Base-by-base conservation (phyloP, 2,888 invertebrate genomes). In the Oligia latruncula region DNA sequence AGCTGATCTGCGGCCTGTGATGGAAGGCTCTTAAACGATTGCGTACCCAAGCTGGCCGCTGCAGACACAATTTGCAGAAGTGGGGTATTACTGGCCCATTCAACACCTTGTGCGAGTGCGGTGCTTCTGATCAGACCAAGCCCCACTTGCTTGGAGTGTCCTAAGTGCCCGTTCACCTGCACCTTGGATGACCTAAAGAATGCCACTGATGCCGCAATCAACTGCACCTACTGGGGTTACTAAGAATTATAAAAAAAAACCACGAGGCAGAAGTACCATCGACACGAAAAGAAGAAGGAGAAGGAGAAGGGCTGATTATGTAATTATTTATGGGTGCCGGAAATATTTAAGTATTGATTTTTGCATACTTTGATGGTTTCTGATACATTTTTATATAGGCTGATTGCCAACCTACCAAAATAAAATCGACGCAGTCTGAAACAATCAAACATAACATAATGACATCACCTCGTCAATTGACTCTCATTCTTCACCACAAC, bases 381-480 rank as follows among this genome's bases (percentile, higher is more conserved):
- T 15, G 2, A 62, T 13, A 40, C 43, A 60, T 66, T 74, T 71
- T 35, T 65, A 17, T 46, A 20, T 20, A 4, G 15, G 17, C 65
- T 35, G 20, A 73, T 74, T 62, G 71, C 67, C n/a, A 70, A 35
- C 29, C 17, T 23, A 76, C 20, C 43, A 72, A 89, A 76, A 83
- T 74, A 77, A 80, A 80, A 52, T 58, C 40, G 66, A 46, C 71
- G 35, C 68, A 74, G 68, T 78, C 46, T 71, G 23, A 71, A 71
- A 87, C 77, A 74, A 78, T 83, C 76, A 82, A 68, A 87, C 76
- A 72, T 75, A 68, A 87, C 76, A 72, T 75, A 86, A 78, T 90
- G 90, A 92, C 82, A 89, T 91, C 92, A 93, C 89, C 88, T 83
- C 80, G 23, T 65, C 92, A 93, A 92, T 93, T 94, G 92, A 92